Evolutionary conservation across 2,888 invertebrate genomes (phyloP).

Genomic region (Gari tellinella): DNA sequence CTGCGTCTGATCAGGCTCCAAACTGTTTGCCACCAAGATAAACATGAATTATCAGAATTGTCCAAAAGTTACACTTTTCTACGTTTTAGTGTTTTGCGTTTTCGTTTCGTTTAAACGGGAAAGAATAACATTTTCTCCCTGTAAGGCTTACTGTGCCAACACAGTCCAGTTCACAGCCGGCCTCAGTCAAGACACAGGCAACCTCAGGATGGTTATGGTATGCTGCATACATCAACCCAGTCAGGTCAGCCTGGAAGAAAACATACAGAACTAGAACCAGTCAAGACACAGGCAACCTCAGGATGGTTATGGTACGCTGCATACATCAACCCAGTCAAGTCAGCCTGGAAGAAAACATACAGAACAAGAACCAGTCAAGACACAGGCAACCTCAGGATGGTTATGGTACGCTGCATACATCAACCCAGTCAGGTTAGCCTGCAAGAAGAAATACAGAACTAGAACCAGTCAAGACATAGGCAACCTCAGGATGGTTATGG

Average conservation of each 20-base stretch:
- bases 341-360: conserved; percentile 75
- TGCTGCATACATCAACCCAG: conserved; percentile 83
- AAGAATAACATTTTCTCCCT: no score
- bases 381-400: no score
- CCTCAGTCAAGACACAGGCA: conserved; percentile 78
- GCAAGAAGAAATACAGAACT: no score
- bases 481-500: conserved; percentile 82
- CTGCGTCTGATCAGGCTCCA: no score
- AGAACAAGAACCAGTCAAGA: no score
- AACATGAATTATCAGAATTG: no score
- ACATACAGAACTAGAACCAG: conserved; percentile 76
- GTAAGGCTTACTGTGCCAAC: conserved; percentile 82
- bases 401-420: no score
- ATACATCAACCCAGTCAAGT: conserved; percentile 84
- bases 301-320: conserved; percentile 83
- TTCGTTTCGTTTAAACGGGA: no score
- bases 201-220: conserved; percentile 83
- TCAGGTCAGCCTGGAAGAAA: conserved; percentile 82
- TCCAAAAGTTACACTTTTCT: no score
- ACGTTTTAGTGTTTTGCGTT: no score
- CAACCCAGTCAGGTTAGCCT: no score
- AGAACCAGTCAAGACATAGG: conserved; percentile 78
- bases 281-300: conserved; percentile 79
- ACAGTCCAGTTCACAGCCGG: conserved; percentile 80
- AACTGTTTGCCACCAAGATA: no score